Percentiles rank a stretch among this genome's conserved stretches.
phyloP scores from a whole-genome alignment of 1,140 invertebrate species.

The Pissodes strobi region DNA sequence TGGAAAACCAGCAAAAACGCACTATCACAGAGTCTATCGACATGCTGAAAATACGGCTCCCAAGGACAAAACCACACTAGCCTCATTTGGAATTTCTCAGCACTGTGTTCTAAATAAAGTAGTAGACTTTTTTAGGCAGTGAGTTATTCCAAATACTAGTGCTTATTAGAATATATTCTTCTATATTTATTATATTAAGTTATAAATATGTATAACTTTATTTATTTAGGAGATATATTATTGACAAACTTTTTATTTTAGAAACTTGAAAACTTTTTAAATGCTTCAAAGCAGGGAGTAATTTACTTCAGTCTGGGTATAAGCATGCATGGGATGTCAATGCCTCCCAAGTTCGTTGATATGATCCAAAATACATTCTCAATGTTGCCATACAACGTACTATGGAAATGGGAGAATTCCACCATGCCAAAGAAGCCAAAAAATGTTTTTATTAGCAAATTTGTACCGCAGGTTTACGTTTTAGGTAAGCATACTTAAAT shows the following conservation, averaged over 20 bases:
- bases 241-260: no score
- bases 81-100: no score
- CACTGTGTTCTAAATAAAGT: no score
- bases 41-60: no score
- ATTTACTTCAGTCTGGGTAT: constrained; percentile 76
- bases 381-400: constrained; percentile 64
- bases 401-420: constrained; percentile 76
- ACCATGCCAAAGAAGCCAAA: constrained; percentile 59
- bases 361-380: constrained; percentile 65
- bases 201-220: constrained; percentile 1
- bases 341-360: constrained; percentile 63
- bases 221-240: no score
- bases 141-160: not conserved
- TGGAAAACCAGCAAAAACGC: no score
- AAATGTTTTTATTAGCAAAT: constrained; percentile 67
- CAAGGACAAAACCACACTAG: no score
- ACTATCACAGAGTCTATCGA: no score
- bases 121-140: no score
- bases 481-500: constrained; percentile 59
- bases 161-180: no score
- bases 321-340: constrained; percentile 63
- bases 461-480: constrained; percentile 73
- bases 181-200: no score
- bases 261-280: constrained; percentile 69
- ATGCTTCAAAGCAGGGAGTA: constrained; percentile 63